Percentiles rank a stretch among this genome's conserved stretches.
Conservation (phyloP, 2,888 invertebrate species). For the Harpagoxenus sublaevis region DNA sequence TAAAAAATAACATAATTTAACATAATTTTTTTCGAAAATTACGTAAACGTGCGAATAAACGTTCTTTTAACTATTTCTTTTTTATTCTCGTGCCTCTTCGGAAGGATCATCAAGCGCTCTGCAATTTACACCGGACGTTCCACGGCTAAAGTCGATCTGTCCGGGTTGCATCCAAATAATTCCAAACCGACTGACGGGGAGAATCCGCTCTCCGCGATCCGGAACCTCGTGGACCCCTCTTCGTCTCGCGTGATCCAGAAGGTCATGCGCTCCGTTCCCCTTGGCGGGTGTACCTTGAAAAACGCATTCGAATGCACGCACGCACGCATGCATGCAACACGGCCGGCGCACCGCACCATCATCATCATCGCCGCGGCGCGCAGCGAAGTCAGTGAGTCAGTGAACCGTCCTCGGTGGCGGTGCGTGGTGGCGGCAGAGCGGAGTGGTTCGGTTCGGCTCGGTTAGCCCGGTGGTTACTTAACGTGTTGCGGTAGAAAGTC, state of each 20-base stretch:
- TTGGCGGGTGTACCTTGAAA: slow-evolving; percentile 32
- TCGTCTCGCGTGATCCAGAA: slow-evolving; percentile 45
- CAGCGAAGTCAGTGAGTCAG: slow-evolving; percentile 65
- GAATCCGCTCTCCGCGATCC: background rate
- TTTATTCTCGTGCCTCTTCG: background rate
- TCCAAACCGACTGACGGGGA: background rate
- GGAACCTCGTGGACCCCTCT: background rate
- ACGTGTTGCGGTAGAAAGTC: slow-evolving; percentile 72
- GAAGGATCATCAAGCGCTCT: background rate
- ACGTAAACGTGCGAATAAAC: background rate
- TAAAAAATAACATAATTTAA: background rate
- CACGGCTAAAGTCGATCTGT: background rate
- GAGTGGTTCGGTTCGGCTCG: slow-evolving; percentile 6
- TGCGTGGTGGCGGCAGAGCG: background rate
- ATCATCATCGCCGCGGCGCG: slow-evolving; percentile 22
- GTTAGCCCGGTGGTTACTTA: slow-evolving; percentile 65
- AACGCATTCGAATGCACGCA: slow-evolving; percentile 39
- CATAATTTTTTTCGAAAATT: background rate
- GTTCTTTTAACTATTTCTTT: background rate
- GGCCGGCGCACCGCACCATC: slow-evolving; percentile 5
- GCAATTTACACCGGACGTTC: background rate
- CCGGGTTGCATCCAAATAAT: background rate
- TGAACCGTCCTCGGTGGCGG: slow-evolving; percentile 63
- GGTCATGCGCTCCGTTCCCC: slow-evolving; percentile 39
- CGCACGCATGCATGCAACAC: slow-evolving; percentile 27